Evolutionary conservation across 2,888 invertebrate species (phyloP).

Genomic region (Halocaridina rubra): DNA sequence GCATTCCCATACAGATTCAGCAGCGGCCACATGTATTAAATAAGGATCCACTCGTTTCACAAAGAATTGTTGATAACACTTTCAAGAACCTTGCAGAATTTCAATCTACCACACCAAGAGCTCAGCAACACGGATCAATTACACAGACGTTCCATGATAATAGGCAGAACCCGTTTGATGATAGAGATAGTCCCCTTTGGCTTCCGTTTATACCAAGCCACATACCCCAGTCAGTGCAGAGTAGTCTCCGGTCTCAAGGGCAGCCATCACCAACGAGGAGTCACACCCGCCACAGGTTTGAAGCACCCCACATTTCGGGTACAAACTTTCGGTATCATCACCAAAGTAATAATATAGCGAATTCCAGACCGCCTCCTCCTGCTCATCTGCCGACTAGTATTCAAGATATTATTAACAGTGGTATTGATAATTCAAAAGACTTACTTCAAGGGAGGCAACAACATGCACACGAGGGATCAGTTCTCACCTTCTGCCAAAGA

Average conservation of each 20-base stretch:
- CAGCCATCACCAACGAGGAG: background rate
- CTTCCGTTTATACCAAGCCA: background rate
- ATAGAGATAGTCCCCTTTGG: background rate
- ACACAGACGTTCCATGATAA: background rate
- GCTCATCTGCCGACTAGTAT: background rate
- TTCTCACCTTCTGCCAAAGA: background rate
- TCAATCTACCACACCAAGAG: no score
- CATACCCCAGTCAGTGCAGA: background rate
- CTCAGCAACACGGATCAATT: no score
- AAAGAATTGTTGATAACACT: background rate
- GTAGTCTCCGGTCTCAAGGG: background rate
- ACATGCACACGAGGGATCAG: no score
- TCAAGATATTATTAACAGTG: constrained; percentile 3
- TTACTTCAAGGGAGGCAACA: no score
- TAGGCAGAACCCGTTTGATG: background rate
- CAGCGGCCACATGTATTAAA: background rate
- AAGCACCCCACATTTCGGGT: background rate
- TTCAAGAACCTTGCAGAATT: background rate
- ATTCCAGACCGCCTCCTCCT: background rate
- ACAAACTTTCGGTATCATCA: background rate
- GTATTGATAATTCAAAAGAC: no score
- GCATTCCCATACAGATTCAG: background rate
- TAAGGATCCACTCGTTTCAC: background rate
- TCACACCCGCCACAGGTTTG: background rate
- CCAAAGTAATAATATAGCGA: background rate